Evolutionary conservation across 2,888 invertebrate species (phyloP).

Genomic region (Himalopsyche kuldschensis): DNA sequence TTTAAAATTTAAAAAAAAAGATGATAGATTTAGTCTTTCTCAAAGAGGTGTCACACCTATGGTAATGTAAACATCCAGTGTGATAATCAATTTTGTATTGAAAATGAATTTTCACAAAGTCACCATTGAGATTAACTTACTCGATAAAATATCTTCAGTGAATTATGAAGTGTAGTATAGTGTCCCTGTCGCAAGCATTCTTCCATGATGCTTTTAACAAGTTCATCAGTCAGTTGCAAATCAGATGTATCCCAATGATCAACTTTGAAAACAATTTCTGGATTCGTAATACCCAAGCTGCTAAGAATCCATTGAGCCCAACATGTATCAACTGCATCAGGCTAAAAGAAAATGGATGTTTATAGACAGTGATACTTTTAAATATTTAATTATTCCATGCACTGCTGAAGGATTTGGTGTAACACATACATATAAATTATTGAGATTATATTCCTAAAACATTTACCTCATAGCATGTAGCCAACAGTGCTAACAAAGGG

Average conservation of each 20-base stretch:
- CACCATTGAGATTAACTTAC: slow-evolving; percentile 48
- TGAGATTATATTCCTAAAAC: too few relatives aligned
- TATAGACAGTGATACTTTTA: too few relatives aligned
- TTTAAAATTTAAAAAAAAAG: too few relatives aligned
- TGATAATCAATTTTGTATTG: too few relatives aligned
- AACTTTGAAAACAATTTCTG: slow-evolving; percentile 42
- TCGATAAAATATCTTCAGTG: slow-evolving; percentile 71
- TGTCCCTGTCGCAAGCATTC: slow-evolving; percentile 60
- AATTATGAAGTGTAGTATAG: slow-evolving; percentile 63
- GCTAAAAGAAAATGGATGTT: slow-evolving; percentile 47
- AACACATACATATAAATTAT: too few relatives aligned
- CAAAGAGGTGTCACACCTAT: too few relatives aligned
- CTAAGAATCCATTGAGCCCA: slow-evolving; percentile 64
- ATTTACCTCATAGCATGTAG: slow-evolving; percentile 70
- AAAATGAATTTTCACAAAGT: too few relatives aligned
- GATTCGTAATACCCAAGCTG: slow-evolving; percentile 46
- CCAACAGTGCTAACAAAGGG: slow-evolving; percentile 66
- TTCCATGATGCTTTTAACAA: slow-evolving; percentile 56
- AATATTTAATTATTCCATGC: too few relatives aligned
- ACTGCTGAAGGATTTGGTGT: too few relatives aligned
- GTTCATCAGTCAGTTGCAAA: slow-evolving; percentile 46
- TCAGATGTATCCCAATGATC: slow-evolving; percentile 46
- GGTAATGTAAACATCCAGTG: too few relatives aligned
- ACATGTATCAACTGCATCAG: slow-evolving; percentile 63
- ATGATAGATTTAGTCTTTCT: too few relatives aligned